A percentile compares a stretch with the other conserved stretches of the same genome.
Conservation (phyloP, 2,888 invertebrate species). For the Ochropleura plecta region DNA sequence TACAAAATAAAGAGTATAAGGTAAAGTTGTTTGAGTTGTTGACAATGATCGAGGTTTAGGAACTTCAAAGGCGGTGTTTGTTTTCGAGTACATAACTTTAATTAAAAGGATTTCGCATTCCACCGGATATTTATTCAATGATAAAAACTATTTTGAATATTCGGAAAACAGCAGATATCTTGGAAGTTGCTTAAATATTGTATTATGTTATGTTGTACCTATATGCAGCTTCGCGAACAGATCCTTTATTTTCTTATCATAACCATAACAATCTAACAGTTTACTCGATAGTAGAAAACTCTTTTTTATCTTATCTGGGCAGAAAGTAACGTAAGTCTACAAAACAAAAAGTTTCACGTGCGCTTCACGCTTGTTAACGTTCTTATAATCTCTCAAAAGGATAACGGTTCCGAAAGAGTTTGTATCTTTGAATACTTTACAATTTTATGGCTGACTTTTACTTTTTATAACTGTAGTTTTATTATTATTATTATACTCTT, state of each 20-base stretch:
- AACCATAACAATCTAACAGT: constrained; percentile 10
- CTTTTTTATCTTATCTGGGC: constrained; percentile 29
- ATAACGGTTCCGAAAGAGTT: constrained; percentile 68
- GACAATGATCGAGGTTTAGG: neutral
- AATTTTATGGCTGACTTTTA: constrained; percentile 71
- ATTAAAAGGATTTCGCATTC: neutral
- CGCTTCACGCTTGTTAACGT: constrained; percentile 60
- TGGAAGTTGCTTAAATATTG: neutral
- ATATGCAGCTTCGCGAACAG: neutral
- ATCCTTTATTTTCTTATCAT: constrained; percentile 4
- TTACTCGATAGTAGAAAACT: constrained; percentile 27
- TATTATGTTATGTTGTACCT: neutral
- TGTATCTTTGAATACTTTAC: constrained; percentile 56
- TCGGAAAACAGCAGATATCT: neutral
- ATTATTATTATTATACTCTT: constrained; percentile 44
- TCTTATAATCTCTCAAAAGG: constrained; percentile 60
- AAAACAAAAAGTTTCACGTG: constrained; percentile 42
- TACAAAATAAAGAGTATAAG: neutral
- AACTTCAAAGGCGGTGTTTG: constrained; percentile 6
- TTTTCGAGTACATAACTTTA: neutral
- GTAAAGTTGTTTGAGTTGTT: neutral
- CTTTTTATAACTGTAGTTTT: constrained; percentile 70
- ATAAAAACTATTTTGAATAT: neutral
- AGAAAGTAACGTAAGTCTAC: constrained; percentile 44
- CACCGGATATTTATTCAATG: neutral